Base-by-base conservation (phyloP, 2,888 invertebrate genomes). In the Parapristionchus giblindavisi region DNA sequence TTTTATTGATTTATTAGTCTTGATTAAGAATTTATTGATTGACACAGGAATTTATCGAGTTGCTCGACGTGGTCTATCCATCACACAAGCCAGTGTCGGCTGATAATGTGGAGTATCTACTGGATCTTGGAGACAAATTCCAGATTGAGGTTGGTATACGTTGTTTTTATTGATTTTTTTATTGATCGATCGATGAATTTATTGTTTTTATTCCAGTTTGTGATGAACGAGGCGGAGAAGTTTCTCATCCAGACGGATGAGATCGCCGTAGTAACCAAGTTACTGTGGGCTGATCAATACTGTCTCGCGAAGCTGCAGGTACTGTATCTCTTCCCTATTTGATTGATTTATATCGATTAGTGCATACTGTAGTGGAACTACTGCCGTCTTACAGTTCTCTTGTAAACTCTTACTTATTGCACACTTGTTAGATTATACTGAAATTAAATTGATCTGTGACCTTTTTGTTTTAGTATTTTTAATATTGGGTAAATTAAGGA, bases 61-160 rank as follows among this genome's bases (percentile, higher is more conserved):
- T 89, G 29, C 83, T 89, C 32, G 86, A 89, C 56, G 89, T 89
- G 78, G 87, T 89, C 60, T 89, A 89, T 77, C 89, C 89, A 0
- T 85, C 88, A 43, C 89, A 89, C 78, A 88, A 88, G 79, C 83
- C 87, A 11, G 84, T 89, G 27, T 76, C 82, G 89, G 89, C 87
- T 17, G 83, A 86, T 17, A 89, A 89, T 78, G 89, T 89, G n/a
- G 84, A 87, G 74, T 88, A 85, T 76, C 83, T 89, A 54, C 84
- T 89, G 65, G 88, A 88, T 54, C 80, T 89, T 51, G 88, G 88
- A 4, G 88, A 89, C 75, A 89, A 89, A 77, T 89, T 89, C 81
- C 88, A 89, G 76, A 89, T 89, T 73, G 78, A 82, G 34, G 70
- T 54, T 24, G 24, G 17, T 6, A 54, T 6, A 54, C 6, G 6